These are phyloP conservation scores for Scomber colias DNA, from an alignment of 2,113 vertebrate species.

Conservation along the genomic window DNA sequence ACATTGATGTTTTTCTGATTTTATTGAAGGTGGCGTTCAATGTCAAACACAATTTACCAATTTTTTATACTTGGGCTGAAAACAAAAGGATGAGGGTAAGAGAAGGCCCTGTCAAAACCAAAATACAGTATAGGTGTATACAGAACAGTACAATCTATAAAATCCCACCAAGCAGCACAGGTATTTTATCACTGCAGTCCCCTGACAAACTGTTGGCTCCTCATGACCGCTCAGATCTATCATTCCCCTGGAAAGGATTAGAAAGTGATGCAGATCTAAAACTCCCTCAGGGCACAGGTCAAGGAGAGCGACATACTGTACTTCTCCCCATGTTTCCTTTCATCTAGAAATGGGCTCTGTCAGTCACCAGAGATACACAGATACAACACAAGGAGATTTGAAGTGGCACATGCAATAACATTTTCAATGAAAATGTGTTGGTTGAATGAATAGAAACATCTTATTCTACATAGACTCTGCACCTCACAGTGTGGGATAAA, in stretches of 20 bases:
- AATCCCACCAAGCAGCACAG: not conserved
- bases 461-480: constrained; percentile 16
- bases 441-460: constrained; percentile 19
- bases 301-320: constrained; percentile 34
- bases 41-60: not conserved
- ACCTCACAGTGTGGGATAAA: constrained; percentile 13
- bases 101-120: not conserved
- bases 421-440: constrained; percentile 17
- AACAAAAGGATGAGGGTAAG: not conserved
- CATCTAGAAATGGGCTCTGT: constrained; percentile 10
- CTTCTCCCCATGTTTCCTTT: constrained; percentile 37
- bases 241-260: constrained; percentile 40
- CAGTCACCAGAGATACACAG: constrained; percentile 21
- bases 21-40: not conserved
- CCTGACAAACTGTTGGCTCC: constrained; percentile 34
- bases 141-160: constrained; percentile 10
- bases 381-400: constrained; percentile 24
- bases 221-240: constrained; percentile 40
- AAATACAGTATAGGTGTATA: not conserved
- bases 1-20: not conserved
- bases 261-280: constrained; percentile 40
- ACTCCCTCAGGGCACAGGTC: constrained; percentile 46
- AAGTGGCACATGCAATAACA: not conserved
- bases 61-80: not conserved
- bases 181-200: constrained; percentile 26